These are phyloP conservation scores for Raphicerus campestris DNA, from an alignment of 2,113 vertebrate genomes.

Conservation along the genomic window DNA sequence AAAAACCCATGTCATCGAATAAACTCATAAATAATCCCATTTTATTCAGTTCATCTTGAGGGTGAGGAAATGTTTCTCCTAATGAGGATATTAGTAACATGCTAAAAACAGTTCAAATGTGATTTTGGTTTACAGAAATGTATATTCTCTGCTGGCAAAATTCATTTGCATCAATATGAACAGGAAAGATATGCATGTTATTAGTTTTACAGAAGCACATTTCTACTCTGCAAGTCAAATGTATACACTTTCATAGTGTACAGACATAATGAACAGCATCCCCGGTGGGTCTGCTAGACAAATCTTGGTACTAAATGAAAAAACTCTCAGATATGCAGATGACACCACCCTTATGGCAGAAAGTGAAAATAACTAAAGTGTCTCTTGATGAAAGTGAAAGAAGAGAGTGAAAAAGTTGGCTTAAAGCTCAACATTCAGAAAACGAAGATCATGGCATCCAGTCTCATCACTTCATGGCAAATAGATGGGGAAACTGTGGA, in stretches of 20 bases:
- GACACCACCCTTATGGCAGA: background rate
- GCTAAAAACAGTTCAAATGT: background rate
- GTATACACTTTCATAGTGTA: background rate
- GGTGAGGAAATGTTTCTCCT: background rate
- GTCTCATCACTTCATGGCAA: background rate
- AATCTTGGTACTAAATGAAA: background rate
- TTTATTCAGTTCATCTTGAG: background rate
- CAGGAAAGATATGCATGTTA: background rate
- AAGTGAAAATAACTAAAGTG: background rate
- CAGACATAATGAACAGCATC: background rate
- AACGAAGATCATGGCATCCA: too few relatives aligned
- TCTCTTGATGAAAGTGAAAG: background rate
- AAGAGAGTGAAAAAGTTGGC: background rate
- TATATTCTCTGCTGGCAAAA: background rate
- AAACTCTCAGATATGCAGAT: background rate
- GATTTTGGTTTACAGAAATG: background rate
- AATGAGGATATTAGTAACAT: background rate
- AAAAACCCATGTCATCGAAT: background rate
- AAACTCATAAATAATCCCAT: background rate
- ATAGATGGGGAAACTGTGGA: background rate
- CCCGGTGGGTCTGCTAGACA: background rate
- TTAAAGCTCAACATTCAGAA: too few relatives aligned
- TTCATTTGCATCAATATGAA: background rate
- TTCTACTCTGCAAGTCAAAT: background rate
- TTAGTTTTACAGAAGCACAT: background rate